Evolutionary conservation across 1,140 invertebrate species (phyloP).

Genomic region (Phymorhynchus buccinoides): DNA sequence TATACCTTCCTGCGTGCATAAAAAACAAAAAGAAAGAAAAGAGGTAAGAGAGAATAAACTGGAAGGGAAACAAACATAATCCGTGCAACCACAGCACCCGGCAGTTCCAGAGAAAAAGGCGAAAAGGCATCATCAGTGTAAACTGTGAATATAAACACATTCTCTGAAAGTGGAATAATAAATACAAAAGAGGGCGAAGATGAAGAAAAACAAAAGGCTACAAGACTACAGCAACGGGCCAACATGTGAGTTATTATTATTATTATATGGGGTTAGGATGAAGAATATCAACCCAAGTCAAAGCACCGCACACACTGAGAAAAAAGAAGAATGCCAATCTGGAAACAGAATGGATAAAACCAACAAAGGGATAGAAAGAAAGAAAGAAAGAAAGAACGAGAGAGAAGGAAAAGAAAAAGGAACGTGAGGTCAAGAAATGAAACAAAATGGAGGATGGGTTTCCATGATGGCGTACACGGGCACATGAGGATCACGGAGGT

Average conservation of each 20-base stretch:
- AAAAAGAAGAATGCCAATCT: background rate
- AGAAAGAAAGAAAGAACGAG: background rate
- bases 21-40: too few relatives aligned
- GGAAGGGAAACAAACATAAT: too few relatives aligned
- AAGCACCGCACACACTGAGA: background rate
- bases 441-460: background rate
- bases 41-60: too few relatives aligned
- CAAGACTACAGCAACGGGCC: background rate
- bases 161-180: background rate
- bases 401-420: background rate
- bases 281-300: background rate
- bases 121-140: too few relatives aligned
- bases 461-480: background rate
- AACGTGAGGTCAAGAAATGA: background rate
- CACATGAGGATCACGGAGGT: background rate
- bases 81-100: too few relatives aligned
- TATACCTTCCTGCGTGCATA: too few relatives aligned
- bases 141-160: too few relatives aligned
- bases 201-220: background rate
- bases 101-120: too few relatives aligned
- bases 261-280: background rate
- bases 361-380: background rate
- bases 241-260: background rate
- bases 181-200: background rate
- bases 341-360: background rate